A percentile compares a stretch with the other conserved stretches of the same genome.
Conservation (phyloP, 1,140 invertebrate genomes). For the Drosophila bocki region DNA sequence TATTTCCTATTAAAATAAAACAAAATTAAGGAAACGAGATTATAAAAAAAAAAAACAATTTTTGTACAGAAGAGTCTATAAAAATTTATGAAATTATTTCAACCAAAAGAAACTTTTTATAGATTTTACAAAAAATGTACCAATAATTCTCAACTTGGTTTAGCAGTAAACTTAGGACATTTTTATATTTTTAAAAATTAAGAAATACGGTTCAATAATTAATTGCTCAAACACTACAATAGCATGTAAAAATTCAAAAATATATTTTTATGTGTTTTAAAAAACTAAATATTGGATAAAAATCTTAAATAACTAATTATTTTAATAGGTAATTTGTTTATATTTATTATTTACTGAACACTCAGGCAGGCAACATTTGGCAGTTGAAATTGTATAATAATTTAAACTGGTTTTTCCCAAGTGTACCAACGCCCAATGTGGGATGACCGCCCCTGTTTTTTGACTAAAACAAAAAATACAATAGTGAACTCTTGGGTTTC, state of each 20-base stretch:
- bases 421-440: slow-evolving; percentile 6
- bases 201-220: too few species aligned
- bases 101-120: neutral
- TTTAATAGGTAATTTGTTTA: neutral
- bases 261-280: neutral
- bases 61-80: too few species aligned
- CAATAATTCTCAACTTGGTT: neutral
- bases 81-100: neutral
- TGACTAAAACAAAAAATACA: neutral
- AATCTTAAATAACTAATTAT: neutral
- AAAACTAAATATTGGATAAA: neutral
- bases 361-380: neutral
- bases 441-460: neutral
- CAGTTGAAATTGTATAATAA: neutral
- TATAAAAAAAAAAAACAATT: neutral
- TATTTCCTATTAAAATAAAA: neutral
- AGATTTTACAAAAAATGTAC: neutral
- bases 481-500: slow-evolving; percentile 18
- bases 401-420: neutral
- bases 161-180: too few species aligned
- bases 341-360: neutral
- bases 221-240: neutral
- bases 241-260: neutral
- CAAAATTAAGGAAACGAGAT: neutral
- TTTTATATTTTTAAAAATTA: too few species aligned